Conservation (phyloP, 1,140 invertebrate species). For the Nomia melanderi region DNA sequence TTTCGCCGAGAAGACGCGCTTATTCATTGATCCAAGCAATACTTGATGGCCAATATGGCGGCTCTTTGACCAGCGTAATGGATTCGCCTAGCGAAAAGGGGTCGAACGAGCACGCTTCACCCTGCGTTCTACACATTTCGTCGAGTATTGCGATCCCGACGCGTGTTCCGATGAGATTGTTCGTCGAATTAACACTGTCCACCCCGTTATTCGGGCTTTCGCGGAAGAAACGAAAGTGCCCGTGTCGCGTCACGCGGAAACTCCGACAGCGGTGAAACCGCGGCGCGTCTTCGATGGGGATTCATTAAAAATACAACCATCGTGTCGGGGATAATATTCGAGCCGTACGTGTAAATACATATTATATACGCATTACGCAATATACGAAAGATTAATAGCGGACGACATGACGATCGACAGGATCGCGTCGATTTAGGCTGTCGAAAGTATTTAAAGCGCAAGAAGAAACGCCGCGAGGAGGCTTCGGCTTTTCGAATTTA, state of each 20-base stretch:
- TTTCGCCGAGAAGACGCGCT: not conserved
- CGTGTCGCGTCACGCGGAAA: not conserved
- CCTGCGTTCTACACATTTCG: not conserved
- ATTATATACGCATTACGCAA: constrained; percentile 2
- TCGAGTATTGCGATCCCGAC: constrained; percentile 1
- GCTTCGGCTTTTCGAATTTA: no score
- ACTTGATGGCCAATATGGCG: not conserved
- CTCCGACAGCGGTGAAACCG: not conserved
- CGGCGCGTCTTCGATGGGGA: not conserved
- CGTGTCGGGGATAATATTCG: not conserved
- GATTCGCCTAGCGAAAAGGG: not conserved
- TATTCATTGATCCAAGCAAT: not conserved
- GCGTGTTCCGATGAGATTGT: not conserved
- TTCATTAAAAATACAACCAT: constrained; percentile 1
- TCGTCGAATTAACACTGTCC: not conserved
- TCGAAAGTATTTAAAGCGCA: not conserved
- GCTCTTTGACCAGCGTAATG: not conserved
- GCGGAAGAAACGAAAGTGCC: not conserved
- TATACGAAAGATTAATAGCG: not conserved
- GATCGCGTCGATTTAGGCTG: constrained; percentile 11
- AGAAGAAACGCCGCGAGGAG: not conserved
- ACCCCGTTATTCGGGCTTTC: not conserved
- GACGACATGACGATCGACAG: not conserved
- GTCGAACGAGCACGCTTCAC: not conserved
- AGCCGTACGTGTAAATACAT: not conserved